Evolutionary conservation across 2,888 invertebrate species (phyloP), one percentile per base, ranked within the genome.

Genomic region (Acanthosepion lycidas): DNA sequence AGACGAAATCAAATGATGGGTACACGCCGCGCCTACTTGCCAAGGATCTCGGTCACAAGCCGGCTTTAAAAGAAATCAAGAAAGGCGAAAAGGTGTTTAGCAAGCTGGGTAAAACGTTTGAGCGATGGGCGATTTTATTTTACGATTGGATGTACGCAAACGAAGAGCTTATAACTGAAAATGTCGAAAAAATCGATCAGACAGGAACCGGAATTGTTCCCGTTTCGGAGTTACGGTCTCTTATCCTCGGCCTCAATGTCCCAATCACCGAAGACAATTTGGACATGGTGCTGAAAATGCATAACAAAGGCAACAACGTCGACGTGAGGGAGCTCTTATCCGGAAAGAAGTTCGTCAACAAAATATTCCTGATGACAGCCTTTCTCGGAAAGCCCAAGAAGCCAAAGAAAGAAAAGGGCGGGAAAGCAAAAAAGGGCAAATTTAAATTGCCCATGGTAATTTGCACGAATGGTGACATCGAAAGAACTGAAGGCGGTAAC

Each of bases 341-440:
- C 20, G 97, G 97, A 26, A 97, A 97, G 95, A 97, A 97, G 95
- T 97, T 97, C 96, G 96, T 97, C 78, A 97, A 97, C 95, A 97
- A 97, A 96, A 3, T 20, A 6, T 97, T 96, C 95, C 95, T 97
- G 64, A 96, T 97, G 96, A 96, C 96, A 95, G 97, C 97, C 48
- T 97, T 97, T 96, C 97, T 97, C 95, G 97, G 96, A 23, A 97
- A 97, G 95, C 97, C 96, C 96, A 97, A 97, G 95, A 97, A 97
- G 95, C 97, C 97, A 95, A 97, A 97, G 95, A 96, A 96, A 94
- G 96, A 96, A 93, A 96, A 96, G 53, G 96, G 96, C 93, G 96
- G 96, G 92, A 96, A 96, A 51, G 96, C 96, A 94, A 97, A 97
- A 95, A 97, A 97, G 95, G 97, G 97, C 12, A 97, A 97, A 95